Evolutionary conservation across 2,888 invertebrate genomes (phyloP), one percentile per base, ranked within the genome.

Genomic region (Clostera curtula): DNA sequence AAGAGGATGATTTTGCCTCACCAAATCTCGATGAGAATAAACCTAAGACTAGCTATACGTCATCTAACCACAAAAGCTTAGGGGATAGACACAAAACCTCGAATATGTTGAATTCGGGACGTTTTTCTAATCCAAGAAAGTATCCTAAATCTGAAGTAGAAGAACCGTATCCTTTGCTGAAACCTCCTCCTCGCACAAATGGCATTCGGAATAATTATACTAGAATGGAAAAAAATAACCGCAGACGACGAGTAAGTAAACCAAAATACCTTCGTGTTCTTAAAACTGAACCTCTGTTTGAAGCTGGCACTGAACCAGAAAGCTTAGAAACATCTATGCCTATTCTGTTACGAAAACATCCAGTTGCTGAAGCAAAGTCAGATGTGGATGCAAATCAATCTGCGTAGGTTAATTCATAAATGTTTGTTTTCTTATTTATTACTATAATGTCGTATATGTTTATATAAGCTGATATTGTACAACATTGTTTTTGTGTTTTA

Each of bases 141-240:
- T 65, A 72, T 50, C 71, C 72, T 1, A 77, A 72, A 42, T 51
- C 57, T 20, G 61, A 71, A 17, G 33, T 67, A 1, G 52, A 55
- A 5, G 83, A 76, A 34, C 85, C 84, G 2, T 77, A 83, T 37
- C 82, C 79, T 7, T 44, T 85, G 10, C 41, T 85, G 15, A 80
- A 80, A 47, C 84, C 84, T 15, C 84, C 85, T 19, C 74, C 80
- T 3, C 65, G 61, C n/a, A n/a, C n/a, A n/a, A n/a, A n/a, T n/a
- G n/a, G n/a, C n/a, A n/a, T n/a, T 17, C 58, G 69, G 34, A 50
- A 51, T 19, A 46, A 43, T 16, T 56, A 55, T 27, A 53, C 54
- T 18, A 70, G 64, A 38, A 41, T 49, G 21, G 76, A 74, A 14
- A 70, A 65, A 31, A 54, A 59, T 25, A 55, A 48, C 20, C 63